A percentile compares a stretch with the other conserved stretches of the same genome.
These are phyloP conservation scores for Brachionus calyciflorus DNA, from an alignment of 1,140 invertebrate genomes.

Conservation along the genomic window DNA sequence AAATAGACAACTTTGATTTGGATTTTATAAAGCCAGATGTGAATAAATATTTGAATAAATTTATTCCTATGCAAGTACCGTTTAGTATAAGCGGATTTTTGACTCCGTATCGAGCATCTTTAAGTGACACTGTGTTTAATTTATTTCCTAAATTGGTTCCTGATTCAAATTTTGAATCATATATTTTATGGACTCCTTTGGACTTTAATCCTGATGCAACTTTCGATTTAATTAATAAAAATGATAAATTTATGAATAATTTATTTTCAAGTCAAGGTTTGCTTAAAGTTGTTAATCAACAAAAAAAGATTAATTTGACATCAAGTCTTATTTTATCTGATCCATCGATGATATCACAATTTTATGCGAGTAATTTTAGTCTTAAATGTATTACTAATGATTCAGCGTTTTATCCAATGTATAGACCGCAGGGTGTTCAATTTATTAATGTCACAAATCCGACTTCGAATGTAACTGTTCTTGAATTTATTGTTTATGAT, in stretches of 20 bases:
- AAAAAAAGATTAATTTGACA: constrained; percentile 11
- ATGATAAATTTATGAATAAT: constrained; percentile 41
- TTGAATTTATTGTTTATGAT: constrained; percentile 28
- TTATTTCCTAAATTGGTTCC: not conserved
- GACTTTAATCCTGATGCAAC: constrained; percentile 26
- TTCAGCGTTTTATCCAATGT: not conserved
- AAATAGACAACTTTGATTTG: constrained; percentile 14
- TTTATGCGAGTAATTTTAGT: not conserved
- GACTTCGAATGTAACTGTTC: not conserved
- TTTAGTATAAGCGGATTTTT: constrained; percentile 24
- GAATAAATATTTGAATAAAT: constrained; percentile 41
- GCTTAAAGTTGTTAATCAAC: not conserved
- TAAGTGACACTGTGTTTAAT: constrained; percentile 5
- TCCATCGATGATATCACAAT: not conserved
- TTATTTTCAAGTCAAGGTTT: constrained; percentile 11
- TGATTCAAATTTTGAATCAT: not conserved
- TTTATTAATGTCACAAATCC: constrained; percentile 23
- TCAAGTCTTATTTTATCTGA: constrained; percentile 16
- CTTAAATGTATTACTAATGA: constrained; percentile 2
- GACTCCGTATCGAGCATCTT: not conserved
- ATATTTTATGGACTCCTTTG: constrained; percentile 36
- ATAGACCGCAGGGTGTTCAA: not conserved
- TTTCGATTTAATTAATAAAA: constrained; percentile 46
- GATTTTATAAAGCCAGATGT: not conserved
- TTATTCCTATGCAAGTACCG: constrained; percentile 31